Base-by-base conservation (phyloP, 1,140 invertebrate species). In the Scylla paramamosain region DNA sequence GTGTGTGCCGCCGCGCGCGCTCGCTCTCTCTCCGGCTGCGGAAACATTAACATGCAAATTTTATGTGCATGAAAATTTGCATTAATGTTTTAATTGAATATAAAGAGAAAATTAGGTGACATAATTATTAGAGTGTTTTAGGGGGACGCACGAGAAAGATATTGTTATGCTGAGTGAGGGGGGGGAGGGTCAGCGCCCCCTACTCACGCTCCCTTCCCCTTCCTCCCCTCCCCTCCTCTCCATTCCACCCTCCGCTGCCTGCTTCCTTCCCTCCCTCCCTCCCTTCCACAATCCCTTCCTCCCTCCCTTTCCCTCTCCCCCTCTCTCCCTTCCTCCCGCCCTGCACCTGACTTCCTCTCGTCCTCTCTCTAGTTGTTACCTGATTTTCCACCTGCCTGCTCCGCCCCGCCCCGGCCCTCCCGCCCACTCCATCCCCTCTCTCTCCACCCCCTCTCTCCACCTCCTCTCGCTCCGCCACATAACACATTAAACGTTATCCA, bases 61-160 rank as follows among this genome's bases (percentile, higher is more conserved):
- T 77, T 77, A 77, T 77, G 67, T 77, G 67, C 67, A 77, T 77
- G 67, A 77, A 77, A 77, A 77, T 77, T 77, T 77, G 67, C 67
- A 77, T 77, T 77, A 77, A 77, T 77, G 67, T 77, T 77, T 77
- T 77, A 77, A 77, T 77, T 77, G 67, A 77, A 77, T 77, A 77
- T 77, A 77, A 77, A 77, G 67, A 77, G 67, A 77, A 77, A 77
- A 77, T 77, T 77, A 77, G 67, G 67, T 77, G 67, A 77, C 67
- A 77, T 77, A 25, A 77, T 77, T 77, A 77, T 77, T 77, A 77
- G 67, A n/a, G 67, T 77, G 67, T 77, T 77, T 77, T 77, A 77
- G 67, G 67, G 67, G 12, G 25, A 25, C 67, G 67, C 10, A 20
- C 4, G 67, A 77, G 67, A n/a, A 77, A 77, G 67, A 77, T 77